Evolutionary conservation across 2,797 vertebrate species (phyloP).

Genomic region (Allobates femoralis): DNA sequence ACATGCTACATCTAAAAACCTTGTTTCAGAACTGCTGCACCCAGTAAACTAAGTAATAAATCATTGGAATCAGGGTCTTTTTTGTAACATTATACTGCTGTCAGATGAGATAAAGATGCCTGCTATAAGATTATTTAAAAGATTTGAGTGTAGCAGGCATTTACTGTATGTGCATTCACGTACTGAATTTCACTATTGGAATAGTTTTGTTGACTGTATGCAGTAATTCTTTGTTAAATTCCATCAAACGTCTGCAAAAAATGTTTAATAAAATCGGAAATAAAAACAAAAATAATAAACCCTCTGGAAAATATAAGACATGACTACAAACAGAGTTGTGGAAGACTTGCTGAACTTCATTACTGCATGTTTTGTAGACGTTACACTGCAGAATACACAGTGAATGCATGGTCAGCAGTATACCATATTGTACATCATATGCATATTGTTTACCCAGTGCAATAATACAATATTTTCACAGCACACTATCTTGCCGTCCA

Average conservation of each 20-base stretch:
- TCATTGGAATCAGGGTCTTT: too few species aligned
- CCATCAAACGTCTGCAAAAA: neutral
- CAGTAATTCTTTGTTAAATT: neutral
- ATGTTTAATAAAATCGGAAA: neutral
- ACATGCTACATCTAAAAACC: too few species aligned
- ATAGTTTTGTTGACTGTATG: neutral
- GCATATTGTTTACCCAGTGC: neutral
- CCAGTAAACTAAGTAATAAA: too few species aligned
- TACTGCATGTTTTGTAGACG: neutral
- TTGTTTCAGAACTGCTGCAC: too few species aligned
- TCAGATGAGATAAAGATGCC: too few species aligned
- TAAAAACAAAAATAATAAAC: neutral
- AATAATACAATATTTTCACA: neutral
- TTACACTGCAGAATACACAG: neutral
- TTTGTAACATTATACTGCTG: too few species aligned
- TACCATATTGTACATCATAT: neutral
- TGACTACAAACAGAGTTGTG: neutral
- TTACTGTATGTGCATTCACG: neutral
- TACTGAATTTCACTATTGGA: neutral
- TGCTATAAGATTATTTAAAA: too few species aligned
- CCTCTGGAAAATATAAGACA: too few species aligned
- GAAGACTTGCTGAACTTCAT: neutral
- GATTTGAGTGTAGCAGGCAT: neutral
- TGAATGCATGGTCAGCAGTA: neutral
- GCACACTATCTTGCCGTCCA: constrained; percentile 8